Conservation (phyloP, 2,113 vertebrate genomes). For the Etheostoma cragini region DNA sequence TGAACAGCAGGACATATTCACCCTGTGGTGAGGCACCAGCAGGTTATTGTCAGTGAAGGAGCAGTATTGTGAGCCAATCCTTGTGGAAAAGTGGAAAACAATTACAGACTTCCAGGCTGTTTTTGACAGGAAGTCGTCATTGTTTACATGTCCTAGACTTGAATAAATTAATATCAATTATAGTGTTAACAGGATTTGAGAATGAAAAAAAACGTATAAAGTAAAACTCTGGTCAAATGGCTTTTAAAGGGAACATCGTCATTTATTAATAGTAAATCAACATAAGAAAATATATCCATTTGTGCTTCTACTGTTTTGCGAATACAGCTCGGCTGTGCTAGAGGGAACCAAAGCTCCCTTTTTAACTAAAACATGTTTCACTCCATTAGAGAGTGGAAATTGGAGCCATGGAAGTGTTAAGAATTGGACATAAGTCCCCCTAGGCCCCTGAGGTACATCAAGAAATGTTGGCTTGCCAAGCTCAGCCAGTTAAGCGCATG, state of each 20-base stretch:
- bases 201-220: constrained; percentile 1
- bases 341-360: constrained; percentile 14
- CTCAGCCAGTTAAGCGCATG: constrained; percentile 63
- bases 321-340: constrained; percentile 22
- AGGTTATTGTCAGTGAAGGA: constrained; percentile 45
- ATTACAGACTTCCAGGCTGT: constrained; percentile 16
- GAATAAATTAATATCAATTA: constrained; percentile 4
- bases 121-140: constrained; percentile 27
- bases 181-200: constrained; percentile 6
- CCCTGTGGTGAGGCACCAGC: constrained; percentile 41
- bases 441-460: constrained; percentile 67
- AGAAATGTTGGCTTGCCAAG: constrained; percentile 53
- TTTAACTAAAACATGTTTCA: constrained; percentile 65
- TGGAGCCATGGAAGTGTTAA: constrained; percentile 74
- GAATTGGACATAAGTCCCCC: constrained; percentile 71
- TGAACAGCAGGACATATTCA: constrained; percentile 58
- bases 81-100: neutral
- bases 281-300: constrained; percentile 6
- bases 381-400: constrained; percentile 78
- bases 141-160: constrained; percentile 12
- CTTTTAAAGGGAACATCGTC: constrained; percentile 17
- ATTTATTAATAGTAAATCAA: constrained; percentile 40
- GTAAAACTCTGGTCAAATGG: neutral
- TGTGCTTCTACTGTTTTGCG: constrained; percentile 6
- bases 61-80: constrained; percentile 12